A percentile compares a stretch with the other conserved stretches of the same genome.
phyloP scores from a whole-genome alignment of 2,113 vertebrate genomes.

The Rostratula benghalensis region DNA sequence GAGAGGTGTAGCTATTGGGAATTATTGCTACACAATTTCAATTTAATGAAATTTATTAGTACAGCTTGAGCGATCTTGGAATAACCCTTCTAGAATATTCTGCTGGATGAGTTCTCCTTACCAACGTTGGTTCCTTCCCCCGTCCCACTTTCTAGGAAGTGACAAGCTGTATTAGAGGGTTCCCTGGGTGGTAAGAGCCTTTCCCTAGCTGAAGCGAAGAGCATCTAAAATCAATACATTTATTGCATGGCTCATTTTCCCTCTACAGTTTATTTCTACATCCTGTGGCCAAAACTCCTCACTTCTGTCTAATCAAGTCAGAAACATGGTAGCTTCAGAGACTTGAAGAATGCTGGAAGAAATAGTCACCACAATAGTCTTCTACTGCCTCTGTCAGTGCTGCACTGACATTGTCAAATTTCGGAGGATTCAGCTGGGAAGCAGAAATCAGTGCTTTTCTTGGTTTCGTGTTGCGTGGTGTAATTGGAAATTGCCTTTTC shows the following conservation, averaged over 20 bases:
- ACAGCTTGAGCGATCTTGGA: neutral
- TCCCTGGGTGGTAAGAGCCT: neutral
- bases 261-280: neutral
- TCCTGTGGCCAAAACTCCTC: neutral
- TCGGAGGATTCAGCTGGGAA: constrained; percentile 61
- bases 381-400: neutral
- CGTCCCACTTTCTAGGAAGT: neutral
- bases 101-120: neutral
- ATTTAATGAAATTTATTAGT: neutral
- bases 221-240: accelerated
- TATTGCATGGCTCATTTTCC: neutral
- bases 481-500: constrained; percentile 76
- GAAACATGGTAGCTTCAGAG: neutral
- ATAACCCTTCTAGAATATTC: neutral
- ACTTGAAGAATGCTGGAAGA: neutral
- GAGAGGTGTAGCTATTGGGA: neutral
- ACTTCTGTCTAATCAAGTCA: neutral
- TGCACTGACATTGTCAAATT: constrained; percentile 47
- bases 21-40: neutral
- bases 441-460: constrained; percentile 26
- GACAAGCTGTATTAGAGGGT: neutral
- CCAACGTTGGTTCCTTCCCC: neutral
- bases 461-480: constrained; percentile 21
- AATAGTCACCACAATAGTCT: neutral
- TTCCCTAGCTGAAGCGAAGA: neutral